phyloP scores from a whole-genome alignment of 2,113 vertebrate species.

The Phalacrocorax carbo region DNA sequence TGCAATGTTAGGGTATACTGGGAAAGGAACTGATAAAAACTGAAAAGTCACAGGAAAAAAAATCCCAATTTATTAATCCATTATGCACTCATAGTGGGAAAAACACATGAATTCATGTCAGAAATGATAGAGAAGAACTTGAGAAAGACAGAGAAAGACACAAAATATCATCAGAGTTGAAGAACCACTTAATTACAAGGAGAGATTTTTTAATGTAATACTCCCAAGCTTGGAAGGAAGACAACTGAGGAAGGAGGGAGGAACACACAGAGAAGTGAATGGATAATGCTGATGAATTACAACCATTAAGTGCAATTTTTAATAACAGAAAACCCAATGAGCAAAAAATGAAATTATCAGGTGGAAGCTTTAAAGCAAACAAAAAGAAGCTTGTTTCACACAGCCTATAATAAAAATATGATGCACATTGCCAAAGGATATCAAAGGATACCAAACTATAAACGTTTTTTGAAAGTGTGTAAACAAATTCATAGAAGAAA shows the following conservation, averaged over 20 bases:
- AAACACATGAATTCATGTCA: not conserved
- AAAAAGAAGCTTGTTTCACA: not conserved
- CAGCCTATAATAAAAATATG: not conserved
- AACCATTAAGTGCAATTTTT: not conserved
- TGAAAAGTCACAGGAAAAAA: not conserved
- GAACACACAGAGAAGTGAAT: not conserved
- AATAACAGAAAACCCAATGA: not conserved
- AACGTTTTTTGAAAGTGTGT: not conserved
- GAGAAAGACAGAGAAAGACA: not conserved
- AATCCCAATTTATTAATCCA: not conserved
- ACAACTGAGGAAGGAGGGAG: not conserved
- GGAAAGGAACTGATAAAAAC: not conserved
- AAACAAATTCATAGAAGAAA: not conserved
- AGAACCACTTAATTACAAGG: not conserved
- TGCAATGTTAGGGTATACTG: not conserved
- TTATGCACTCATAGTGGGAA: not conserved
- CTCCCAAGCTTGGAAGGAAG: not conserved
- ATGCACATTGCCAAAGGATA: not conserved
- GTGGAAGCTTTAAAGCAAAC: not conserved
- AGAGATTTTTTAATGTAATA: not conserved
- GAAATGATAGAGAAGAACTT: not conserved
- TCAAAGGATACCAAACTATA: not conserved
- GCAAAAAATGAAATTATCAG: not conserved
- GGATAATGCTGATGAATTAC: not conserved
- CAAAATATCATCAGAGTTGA: not conserved